Base-by-base conservation (phyloP, 2,888 invertebrate genomes). In the Cosmia trapezina region DNA sequence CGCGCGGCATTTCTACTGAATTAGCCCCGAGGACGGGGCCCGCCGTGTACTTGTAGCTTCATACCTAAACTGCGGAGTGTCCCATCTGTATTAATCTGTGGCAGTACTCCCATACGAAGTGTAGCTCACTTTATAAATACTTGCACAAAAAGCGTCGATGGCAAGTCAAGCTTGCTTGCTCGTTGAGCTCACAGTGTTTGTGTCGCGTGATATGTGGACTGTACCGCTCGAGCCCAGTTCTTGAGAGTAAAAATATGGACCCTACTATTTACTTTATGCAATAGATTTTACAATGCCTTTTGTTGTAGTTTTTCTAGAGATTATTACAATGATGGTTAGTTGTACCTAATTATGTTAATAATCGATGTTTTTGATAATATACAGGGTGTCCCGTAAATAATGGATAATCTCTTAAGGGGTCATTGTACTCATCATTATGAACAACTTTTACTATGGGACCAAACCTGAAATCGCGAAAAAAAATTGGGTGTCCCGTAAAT, bases 231-330 rank as follows among this genome's bases (percentile, higher is more conserved):
- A 59, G 60, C 51, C 7, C 51, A 41, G 51, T 63, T 72, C 66
- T 67, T 79, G 66, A 33, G 57, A 63, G 65, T 60, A 56, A 56
- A 78, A 76, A 60, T 76, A 67, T 81, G 45, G 51, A 33, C 45
- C 57, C 47, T 76, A 81, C 78, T 47, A 81, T 67, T 70, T 76
- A 51, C 17, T 47, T 3, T 11, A 7, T 51, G 37, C n/a, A 37
- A 51, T 12, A 8, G 14, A 62, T 71, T 73, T 14, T 37, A 19
- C 4, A 33, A 33, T 17, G 11, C 11, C 0, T 45, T 0, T 22
- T 11, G 3, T 28, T 28, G 17, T 12, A 11, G 17, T 17, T 43
- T n/a, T 17, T 54, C 5, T 28, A 28, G 3, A 8, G 14, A 14
- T 53, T 4, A 2, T 22, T 6, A 28, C 22, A 54, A 54, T 2